phyloP scores from a whole-genome alignment of 2,113 vertebrate species.

The Nyctibius bracteatus region DNA sequence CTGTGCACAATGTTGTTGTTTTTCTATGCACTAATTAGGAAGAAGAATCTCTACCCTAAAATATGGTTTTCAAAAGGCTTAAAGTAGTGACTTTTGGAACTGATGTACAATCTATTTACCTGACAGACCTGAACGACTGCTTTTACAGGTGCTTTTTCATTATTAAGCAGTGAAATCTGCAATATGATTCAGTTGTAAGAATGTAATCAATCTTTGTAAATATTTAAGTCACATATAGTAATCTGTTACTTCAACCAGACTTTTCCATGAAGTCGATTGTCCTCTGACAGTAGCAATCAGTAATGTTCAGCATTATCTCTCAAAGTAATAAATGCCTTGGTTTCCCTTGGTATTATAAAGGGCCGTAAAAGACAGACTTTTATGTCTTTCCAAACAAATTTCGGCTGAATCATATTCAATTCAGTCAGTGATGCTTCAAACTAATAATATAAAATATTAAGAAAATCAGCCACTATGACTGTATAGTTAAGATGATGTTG shows the following conservation, averaged over 20 bases:
- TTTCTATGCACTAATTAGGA: neutral
- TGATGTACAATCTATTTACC: neutral
- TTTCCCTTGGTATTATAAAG: neutral
- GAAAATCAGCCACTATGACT: neutral
- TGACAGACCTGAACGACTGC: neutral
- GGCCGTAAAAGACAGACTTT: neutral
- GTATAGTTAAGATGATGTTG: neutral
- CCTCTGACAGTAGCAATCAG: neutral
- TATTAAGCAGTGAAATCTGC: neutral
- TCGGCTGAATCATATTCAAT: neutral
- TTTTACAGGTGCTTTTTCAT: neutral
- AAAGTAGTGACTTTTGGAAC: neutral
- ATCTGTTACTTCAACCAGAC: constrained; percentile 10
- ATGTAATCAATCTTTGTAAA: neutral
- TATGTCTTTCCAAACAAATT: neutral
- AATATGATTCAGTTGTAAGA: neutral
- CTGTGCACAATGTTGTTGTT: neutral
- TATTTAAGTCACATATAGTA: neutral
- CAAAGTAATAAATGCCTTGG: neutral
- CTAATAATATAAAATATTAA: neutral
- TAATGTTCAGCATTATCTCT: neutral
- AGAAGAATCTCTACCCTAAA: neutral
- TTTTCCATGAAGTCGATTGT: neutral
- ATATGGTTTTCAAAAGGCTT: neutral
- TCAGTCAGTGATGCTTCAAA: neutral